Base-by-base conservation (phyloP, 2,888 invertebrate species). In the Harpalus rubripes region DNA sequence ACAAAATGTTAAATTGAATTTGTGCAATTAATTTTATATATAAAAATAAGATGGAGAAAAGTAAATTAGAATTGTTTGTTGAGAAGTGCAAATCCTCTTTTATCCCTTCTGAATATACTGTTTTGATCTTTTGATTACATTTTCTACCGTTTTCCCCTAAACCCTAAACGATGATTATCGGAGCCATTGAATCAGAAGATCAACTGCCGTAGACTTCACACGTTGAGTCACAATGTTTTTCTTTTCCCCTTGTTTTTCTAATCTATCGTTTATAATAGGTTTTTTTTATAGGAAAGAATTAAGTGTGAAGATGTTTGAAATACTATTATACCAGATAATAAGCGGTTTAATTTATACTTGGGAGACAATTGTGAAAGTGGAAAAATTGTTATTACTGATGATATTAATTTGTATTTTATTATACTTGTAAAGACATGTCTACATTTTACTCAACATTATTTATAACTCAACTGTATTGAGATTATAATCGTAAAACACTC, bases 141-240 rank as follows among this genome's bases (percentile, higher is more conserved):
- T 52, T 52, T 52, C 44, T 12, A 12, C 10, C 10, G 10, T 8
- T 52, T 52, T 52, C 44, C 44, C 44, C 44, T 52, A 52, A 52
- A 10, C 12, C 44, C 44, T 52, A 52, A 52, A 10, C 44, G 44
- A 52, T 52, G 44, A 52, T 52, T 52, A 52, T 52, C 44, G 1
- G 44, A 52, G 12, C 44, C 44, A 52, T 52, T 52, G 44, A 52
- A 52, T 52, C 44, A 52, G 44, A 52, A 52, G 44, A 52, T 52
- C 44, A 52, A 52, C 44, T 52, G 44, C 44, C 44, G 44, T 52
- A 52, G 1, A 52, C 44, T 52, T 52, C 44, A 52, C 44, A 52
- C 44, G 12, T 52, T 52, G 44, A 52, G 44, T 52, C 44, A 52
- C 44, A 6, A 52, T 52, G 44, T 52, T 52, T 52, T 52, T 52